phyloP scores from a whole-genome alignment of 30 jellyfish, hydroid and myxozoan species.

The Mastigias papua region DNA sequence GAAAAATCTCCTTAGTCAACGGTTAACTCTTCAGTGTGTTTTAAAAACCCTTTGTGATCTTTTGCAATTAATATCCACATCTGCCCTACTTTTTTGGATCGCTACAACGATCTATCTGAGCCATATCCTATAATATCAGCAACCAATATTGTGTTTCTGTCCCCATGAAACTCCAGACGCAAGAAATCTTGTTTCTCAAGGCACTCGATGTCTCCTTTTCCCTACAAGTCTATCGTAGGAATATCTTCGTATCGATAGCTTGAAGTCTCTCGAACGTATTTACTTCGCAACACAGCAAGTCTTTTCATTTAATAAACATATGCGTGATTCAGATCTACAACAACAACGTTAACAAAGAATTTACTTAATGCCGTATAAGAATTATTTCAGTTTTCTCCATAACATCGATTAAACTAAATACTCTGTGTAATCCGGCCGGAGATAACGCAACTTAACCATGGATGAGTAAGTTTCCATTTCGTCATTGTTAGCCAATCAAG shows the following conservation, averaged over 20 bases:
- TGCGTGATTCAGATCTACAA: neutral
- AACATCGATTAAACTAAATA: neutral
- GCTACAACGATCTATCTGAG: neutral
- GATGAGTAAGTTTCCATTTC: neutral
- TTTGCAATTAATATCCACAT: neutral
- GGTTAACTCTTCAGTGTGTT: too few species aligned
- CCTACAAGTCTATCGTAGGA: too few species aligned
- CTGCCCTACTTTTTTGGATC: neutral
- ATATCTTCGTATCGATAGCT: neutral
- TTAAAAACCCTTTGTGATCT: too few species aligned
- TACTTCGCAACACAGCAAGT: too few species aligned
- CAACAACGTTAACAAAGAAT: neutral
- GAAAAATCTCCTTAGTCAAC: too few species aligned
- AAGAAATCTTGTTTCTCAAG: neutral
- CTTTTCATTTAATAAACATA: neutral
- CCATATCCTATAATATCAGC: neutral
- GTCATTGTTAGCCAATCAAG: neutral
- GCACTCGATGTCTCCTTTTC: neutral
- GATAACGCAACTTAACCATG: neutral
- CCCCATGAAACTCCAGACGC: neutral
- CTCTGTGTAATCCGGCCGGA: neutral
- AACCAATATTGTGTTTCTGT: neutral
- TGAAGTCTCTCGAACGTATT: too few species aligned
- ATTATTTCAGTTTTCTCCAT: neutral
- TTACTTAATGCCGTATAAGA: neutral